These are phyloP conservation scores for Drosophila triauraria DNA, from an alignment of 1,140 invertebrate species.

Conservation along the genomic window DNA sequence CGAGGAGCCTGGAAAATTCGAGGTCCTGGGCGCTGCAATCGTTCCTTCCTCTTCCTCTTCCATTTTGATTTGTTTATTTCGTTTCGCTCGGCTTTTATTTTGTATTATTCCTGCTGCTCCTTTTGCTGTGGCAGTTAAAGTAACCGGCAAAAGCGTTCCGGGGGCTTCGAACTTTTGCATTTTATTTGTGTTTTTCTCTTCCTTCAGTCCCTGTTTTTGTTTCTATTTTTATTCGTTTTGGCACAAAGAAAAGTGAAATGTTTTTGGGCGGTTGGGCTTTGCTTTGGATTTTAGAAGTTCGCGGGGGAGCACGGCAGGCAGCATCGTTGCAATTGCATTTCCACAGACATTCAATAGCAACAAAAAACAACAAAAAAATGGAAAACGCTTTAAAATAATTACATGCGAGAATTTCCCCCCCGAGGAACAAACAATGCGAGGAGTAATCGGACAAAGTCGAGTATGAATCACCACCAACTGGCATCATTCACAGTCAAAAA, in stretches of 20 bases:
- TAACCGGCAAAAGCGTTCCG: slow-evolving; percentile 55
- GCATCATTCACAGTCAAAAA: slow-evolving; percentile 46
- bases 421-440: slow-evolving; percentile 7
- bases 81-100: slow-evolving; percentile 50
- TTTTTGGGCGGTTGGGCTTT: slow-evolving; percentile 42
- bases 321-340: slow-evolving; percentile 56
- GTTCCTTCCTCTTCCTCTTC: slow-evolving; percentile 27
- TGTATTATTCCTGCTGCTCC: slow-evolving; percentile 32
- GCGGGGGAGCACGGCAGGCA: slow-evolving; percentile 5
- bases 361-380: slow-evolving; percentile 20
- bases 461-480: slow-evolving; percentile 37
- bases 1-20: slow-evolving; percentile 33
- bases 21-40: slow-evolving; percentile 57
- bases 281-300: slow-evolving; percentile 46
- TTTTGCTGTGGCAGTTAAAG: slow-evolving; percentile 59
- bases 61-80: slow-evolving; percentile 56
- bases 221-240: slow-evolving; percentile 47
- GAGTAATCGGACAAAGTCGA: slow-evolving; percentile 21
- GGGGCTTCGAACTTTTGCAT: slow-evolving; percentile 79
- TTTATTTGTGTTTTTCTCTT: slow-evolving; percentile 37
- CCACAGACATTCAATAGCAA: slow-evolving; percentile 45
- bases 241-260: slow-evolving; percentile 81
- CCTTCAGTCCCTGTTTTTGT: slow-evolving; percentile 7
- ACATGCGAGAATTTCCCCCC: slow-evolving; percentile 53
- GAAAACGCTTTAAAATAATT: slow-evolving; percentile 61